These are phyloP conservation scores for Eupleurogrammus muticus DNA, from an alignment of 2,797 vertebrate species.

Conservation along the genomic window DNA sequence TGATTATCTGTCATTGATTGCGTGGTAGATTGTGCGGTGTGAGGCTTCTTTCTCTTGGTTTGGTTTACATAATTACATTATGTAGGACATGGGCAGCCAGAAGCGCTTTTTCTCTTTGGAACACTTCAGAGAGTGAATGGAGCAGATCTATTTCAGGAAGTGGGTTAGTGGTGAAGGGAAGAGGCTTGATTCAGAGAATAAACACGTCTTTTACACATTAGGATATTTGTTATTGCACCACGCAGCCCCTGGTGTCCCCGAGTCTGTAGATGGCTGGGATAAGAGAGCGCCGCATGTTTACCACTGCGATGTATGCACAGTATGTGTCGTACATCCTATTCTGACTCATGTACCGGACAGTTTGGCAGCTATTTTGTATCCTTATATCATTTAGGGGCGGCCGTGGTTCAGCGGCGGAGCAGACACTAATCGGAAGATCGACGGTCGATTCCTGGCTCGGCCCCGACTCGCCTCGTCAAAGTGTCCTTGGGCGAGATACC, in stretches of 20 bases:
- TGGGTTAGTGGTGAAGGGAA: constrained; percentile 85
- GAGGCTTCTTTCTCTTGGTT: constrained; percentile 61
- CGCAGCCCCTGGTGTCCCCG: constrained; percentile 59
- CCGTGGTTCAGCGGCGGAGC: no score
- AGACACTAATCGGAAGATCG: no score
- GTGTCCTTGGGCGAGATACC: no score
- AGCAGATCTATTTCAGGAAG: constrained; percentile 85
- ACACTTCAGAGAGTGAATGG: constrained; percentile 84
- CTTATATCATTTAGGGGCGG: no score
- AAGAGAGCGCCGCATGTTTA: constrained; percentile 12
- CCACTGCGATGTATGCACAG: neutral
- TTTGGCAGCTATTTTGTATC: neutral
- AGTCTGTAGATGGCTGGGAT: constrained; percentile 36
- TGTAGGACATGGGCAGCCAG: constrained; percentile 85
- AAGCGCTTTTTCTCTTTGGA: constrained; percentile 83
- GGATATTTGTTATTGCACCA: constrained; percentile 76
- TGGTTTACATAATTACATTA: constrained; percentile 84
- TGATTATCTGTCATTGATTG: constrained; percentile 66
- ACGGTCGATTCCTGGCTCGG: no score
- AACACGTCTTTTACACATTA: constrained; percentile 80
- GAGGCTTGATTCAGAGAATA: constrained; percentile 79
- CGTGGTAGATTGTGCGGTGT: constrained; percentile 61
- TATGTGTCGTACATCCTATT: neutral
- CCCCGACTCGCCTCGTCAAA: no score
- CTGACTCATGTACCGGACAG: neutral